Evolutionary conservation across 2,888 invertebrate genomes (phyloP), one percentile per base, ranked within the genome.

Genomic region (Ophioninae sp.): DNA sequence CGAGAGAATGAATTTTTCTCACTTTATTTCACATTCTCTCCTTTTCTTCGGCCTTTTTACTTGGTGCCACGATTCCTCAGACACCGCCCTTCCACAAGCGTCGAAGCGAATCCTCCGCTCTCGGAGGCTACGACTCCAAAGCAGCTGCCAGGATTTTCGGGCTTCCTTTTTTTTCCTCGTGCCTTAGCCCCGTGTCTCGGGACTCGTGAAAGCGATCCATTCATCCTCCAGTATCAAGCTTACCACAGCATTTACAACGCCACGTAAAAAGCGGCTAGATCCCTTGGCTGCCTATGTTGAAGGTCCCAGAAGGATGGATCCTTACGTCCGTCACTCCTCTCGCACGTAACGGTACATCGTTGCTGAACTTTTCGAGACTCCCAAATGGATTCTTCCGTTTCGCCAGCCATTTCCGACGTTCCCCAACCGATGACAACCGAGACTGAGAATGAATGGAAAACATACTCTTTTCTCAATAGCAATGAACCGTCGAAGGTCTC

Each of bases 381-480:
- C 84, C 82, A 83, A 87, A 87, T 73, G 75, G 77, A 84, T 83
- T 85, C 85, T 87, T 87, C 85, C 85, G 86, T 80, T 82, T 83
- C 82, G 81, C 79, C 76, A 75, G 80, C 64, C 82, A 63, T 75
- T 72, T 74, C 63, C 68, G 22, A 56, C 58, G 41, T 61, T 59
- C 51, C 9, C 37, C 41, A 20, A 75, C 58, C 69, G 20, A 67
- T 59, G 63, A 56, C 69, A 23, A 20, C 7, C 10, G n/a, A 37
- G 59, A 1, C 65, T 30, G 20, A 58, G 41, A 58, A 58, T n/a
- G n/a, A 41, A 20, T 8, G 41, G 20, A 56, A 67, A 75, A 67
- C 3, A 81, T 75, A 77, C 39, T 56, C 77, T 81, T 71, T 58
- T 37, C 22, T 59, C n/a, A 69, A 13, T n/a, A 22, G 51, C 23